These are phyloP conservation scores for Ophion ventricosus DNA, from an alignment of 2,888 invertebrate species.

Conservation along the genomic window DNA sequence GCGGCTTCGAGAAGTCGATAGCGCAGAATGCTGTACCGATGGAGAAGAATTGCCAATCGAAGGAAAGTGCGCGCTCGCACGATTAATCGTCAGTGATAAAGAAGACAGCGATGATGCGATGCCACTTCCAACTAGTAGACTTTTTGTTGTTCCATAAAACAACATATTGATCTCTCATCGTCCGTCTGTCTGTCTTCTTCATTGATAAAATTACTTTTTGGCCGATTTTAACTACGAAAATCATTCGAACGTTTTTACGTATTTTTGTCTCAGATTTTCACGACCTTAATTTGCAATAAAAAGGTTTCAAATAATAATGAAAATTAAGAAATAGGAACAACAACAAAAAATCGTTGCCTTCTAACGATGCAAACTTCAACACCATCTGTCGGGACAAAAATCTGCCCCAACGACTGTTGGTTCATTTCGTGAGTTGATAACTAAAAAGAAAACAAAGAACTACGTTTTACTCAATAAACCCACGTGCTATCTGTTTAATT, in stretches of 20 bases:
- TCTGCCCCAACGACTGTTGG: neutral
- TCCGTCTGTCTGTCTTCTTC: too few species aligned
- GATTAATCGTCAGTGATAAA: slow-evolving; percentile 4
- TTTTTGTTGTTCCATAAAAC: neutral
- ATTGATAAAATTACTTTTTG: too few species aligned
- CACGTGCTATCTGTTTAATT: slow-evolving; percentile 9
- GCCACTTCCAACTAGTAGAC: neutral
- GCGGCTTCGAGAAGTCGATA: slow-evolving; percentile 27
- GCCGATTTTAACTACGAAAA: too few species aligned
- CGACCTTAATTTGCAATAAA: too few species aligned
- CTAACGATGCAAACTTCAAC: too few species aligned
- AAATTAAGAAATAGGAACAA: neutral
- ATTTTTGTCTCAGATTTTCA: too few species aligned
- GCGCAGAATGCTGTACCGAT: slow-evolving; percentile 42
- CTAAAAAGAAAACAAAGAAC: neutral
- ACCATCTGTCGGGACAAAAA: neutral
- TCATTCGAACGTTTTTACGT: too few species aligned
- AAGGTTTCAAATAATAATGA: too few species aligned
- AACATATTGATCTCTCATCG: too few species aligned
- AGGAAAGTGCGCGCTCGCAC: neutral
- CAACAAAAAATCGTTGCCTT: too few species aligned
- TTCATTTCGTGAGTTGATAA: neutral
- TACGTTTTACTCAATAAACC: neutral
- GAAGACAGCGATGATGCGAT: slow-evolving; percentile 5
- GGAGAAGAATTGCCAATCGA: neutral